Evolutionary conservation across 2,797 vertebrate species (phyloP).

Genomic region (Arctocebus calabarensis): DNA sequence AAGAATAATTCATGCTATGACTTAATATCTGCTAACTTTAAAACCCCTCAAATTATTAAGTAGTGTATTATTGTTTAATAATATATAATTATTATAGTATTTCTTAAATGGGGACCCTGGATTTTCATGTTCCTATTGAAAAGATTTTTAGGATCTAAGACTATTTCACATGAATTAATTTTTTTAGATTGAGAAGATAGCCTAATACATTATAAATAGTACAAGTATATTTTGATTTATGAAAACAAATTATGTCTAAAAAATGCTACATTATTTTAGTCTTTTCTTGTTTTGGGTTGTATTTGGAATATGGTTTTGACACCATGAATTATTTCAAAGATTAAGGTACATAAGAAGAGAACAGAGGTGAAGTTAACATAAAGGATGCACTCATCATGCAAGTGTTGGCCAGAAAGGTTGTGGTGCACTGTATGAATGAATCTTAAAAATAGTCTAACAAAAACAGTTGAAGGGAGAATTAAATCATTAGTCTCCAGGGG

Average conservation of each 20-base stretch:
- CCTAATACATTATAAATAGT: neutral
- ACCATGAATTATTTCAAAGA: neutral
- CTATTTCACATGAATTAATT: neutral
- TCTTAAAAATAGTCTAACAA: neutral
- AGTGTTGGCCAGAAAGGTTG: neutral
- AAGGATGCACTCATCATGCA: neutral
- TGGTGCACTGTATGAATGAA: neutral
- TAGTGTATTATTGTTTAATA: neutral
- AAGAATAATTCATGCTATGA: neutral
- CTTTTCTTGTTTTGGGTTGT: neutral
- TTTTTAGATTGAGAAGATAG: constrained; percentile 11
- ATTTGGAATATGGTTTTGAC: constrained; percentile 44
- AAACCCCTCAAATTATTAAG: neutral
- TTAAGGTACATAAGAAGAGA: neutral
- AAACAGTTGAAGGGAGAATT: neutral
- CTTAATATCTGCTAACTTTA: neutral
- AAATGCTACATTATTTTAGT: neutral
- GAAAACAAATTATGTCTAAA: neutral
- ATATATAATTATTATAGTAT: neutral
- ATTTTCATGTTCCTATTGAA: neutral
- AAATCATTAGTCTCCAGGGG: neutral
- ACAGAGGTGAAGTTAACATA: neutral
- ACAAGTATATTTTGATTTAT: neutral
- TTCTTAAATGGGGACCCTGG: neutral
- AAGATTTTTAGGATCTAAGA: neutral